Base-by-base conservation (phyloP, 2,888 invertebrate genomes). In the Hypomecis punctinalis region DNA sequence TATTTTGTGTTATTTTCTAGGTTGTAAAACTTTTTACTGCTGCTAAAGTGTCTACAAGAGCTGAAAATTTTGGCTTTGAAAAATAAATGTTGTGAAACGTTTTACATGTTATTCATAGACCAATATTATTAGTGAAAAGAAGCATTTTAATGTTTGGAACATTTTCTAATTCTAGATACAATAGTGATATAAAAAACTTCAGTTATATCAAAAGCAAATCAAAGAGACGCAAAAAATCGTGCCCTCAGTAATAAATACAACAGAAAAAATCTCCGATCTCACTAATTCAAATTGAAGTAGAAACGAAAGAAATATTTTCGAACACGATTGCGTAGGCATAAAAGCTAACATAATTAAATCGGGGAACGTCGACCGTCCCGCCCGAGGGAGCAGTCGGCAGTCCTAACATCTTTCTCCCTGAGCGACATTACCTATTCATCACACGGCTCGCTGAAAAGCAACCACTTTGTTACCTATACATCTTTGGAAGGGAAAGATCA, bases 391-490 rank as follows among this genome's bases (percentile, higher is more conserved):
- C 62, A 66, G 63, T 63, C 63, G 63, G 49, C 40, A 59, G 64
- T 56, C 70, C 63, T 78, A 78, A 79, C 79, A 79, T 81, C 79
- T 79, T 79, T 79, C 76, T 80, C 78, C 78, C 76, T 73, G 75
- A 70, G 70, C 70, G 80, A 83, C 84, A 84, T 87, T 83, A 85
- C 80, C 84, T 81, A 88, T 88, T 84, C 85, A 85, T 88, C 87
- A 86, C 81, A 76, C 74, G 77, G 75, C 78, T 76, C 75, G 75
- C 76, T 82, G 81, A 84, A 87, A 86, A 85, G 82, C 83, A 78
- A 69, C 80, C 83, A 83, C 84, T 86, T 83, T 79, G 82, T 81
- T 82, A 76, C 76, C 78, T 75, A 77, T 75, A 78, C 74, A 78
- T 78, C 78, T 76, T 73, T 72, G 68, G 75, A 67, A 76, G 65